A percentile compares a stretch with the other conserved stretches of the same genome.
phyloP scores from a whole-genome alignment of 1,140 invertebrate genomes.

The Lordiphosa stackelbergi region DNA sequence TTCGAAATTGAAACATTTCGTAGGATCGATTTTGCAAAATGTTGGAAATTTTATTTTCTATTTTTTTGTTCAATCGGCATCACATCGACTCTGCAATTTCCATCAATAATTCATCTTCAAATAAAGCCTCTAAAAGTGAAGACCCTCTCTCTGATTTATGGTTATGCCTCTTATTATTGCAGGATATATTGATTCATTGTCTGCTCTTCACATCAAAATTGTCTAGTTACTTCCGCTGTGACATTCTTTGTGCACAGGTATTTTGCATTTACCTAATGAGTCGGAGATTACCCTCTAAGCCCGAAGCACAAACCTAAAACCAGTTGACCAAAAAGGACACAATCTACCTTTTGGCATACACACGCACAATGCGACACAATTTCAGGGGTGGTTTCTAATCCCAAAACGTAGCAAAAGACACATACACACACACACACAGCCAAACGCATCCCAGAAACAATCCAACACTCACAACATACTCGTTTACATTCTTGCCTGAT shows the following conservation, averaged over 20 bases:
- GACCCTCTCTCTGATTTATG: too few relatives aligned
- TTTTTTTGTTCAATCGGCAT: too few relatives aligned
- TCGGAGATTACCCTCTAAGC: conserved; percentile 12
- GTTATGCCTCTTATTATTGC: too few relatives aligned
- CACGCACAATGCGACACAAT: conserved; percentile 67
- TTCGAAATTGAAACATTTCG: too few relatives aligned
- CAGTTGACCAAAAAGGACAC: conserved; percentile 22
- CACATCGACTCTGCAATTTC: too few relatives aligned
- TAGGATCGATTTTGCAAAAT: too few relatives aligned
- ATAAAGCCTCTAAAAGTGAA: too few relatives aligned
- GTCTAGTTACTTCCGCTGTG: conserved; percentile 11
- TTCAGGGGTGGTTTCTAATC: conserved; percentile 69
- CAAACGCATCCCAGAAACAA: conserved; percentile 3
- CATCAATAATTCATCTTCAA: too few relatives aligned
- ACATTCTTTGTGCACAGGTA: conserved; percentile 38
- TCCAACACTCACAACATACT: conserved; percentile 36
- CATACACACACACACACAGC: conserved; percentile 8
- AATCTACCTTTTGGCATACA: conserved; percentile 20
- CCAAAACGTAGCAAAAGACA: conserved; percentile 52
- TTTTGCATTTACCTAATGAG: conserved; percentile 51
- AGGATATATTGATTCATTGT: too few relatives aligned
- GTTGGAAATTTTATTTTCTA: too few relatives aligned
- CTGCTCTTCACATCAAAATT: too few relatives aligned
- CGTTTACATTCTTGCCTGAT: conserved; percentile 24
- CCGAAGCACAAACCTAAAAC: conserved; percentile 8